Conservation (phyloP, 1,140 invertebrate species). For the Papilio xuthus region DNA sequence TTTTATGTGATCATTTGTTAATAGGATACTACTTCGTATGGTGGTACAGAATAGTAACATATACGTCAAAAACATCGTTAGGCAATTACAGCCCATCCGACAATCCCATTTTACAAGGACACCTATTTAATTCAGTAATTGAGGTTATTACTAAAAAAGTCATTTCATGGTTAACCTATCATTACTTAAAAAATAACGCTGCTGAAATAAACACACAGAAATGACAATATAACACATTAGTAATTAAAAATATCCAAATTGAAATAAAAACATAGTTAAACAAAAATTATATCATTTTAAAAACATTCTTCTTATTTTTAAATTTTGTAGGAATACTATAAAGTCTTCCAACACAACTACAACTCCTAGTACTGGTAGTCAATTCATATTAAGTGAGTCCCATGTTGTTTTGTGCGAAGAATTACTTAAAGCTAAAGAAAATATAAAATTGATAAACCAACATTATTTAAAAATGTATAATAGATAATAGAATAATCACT, state of each 20-base stretch:
- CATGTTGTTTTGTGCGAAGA: too few relatives aligned
- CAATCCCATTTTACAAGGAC: not conserved
- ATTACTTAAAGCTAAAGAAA: not conserved
- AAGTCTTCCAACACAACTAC: not conserved
- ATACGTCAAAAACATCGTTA: too few relatives aligned
- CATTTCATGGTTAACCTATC: not conserved
- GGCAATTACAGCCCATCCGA: not conserved
- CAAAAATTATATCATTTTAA: not conserved
- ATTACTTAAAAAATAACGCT: not conserved
- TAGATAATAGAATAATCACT: too few relatives aligned
- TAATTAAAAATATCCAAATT: not conserved
- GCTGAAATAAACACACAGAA: not conserved
- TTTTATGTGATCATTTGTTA: conserved; percentile 39
- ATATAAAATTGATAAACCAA: conserved; percentile 24
- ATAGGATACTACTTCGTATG: not conserved
- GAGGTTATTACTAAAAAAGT: not conserved
- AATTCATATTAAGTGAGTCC: not conserved
- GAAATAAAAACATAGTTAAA: not conserved
- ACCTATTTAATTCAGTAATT: not conserved
- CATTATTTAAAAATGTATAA: not conserved
- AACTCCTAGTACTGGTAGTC: not conserved
- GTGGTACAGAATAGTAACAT: not conserved
- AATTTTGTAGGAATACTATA: not conserved
- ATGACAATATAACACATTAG: not conserved
- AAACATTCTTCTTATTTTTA: too few relatives aligned